A percentile compares a stretch with the other conserved stretches of the same genome.
Conservation (phyloP, 2,888 invertebrate species). For the Panzeria rudis region DNA sequence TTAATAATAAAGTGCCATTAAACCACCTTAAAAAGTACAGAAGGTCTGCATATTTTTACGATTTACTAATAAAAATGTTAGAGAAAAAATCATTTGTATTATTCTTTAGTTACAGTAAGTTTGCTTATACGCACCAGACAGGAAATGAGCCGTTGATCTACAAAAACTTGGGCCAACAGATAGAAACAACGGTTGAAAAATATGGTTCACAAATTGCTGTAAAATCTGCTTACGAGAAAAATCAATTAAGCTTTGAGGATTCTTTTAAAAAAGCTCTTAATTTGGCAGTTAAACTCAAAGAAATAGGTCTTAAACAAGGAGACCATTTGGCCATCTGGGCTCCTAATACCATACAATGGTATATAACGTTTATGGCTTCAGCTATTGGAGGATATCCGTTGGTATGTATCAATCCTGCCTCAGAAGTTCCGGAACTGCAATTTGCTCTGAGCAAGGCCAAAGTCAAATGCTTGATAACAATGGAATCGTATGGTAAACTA, state of each 20-base stretch:
- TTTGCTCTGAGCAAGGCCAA: conserved; percentile 89
- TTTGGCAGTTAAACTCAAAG: conserved; percentile 88
- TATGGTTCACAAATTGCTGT: conserved; percentile 85
- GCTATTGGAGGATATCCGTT: conserved; percentile 88
- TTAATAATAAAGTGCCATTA: neutral
- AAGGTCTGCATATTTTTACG: neutral
- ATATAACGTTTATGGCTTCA: conserved; percentile 87
- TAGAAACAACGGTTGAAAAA: conserved; percentile 84
- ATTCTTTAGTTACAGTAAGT: conserved; percentile 30
- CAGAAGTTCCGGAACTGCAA: conserved; percentile 87
- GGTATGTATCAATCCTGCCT: conserved; percentile 90
- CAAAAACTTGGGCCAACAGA: conserved; percentile 85
- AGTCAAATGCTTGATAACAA: conserved; percentile 87
- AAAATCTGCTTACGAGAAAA: conserved; percentile 84
- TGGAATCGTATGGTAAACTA: conserved; percentile 86
- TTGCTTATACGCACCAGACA: conserved; percentile 84
- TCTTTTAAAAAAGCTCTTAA: conserved; percentile 85
- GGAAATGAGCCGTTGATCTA: conserved; percentile 84
- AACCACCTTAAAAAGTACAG: neutral
- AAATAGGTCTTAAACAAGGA: conserved; percentile 87
- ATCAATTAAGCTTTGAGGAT: conserved; percentile 84
- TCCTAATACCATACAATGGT: conserved; percentile 91
- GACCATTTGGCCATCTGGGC: conserved; percentile 91
- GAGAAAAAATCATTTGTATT: neutral
- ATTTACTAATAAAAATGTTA: neutral